phyloP scores from a whole-genome alignment of 2,113 vertebrate species.

The Arenaria interpres region DNA sequence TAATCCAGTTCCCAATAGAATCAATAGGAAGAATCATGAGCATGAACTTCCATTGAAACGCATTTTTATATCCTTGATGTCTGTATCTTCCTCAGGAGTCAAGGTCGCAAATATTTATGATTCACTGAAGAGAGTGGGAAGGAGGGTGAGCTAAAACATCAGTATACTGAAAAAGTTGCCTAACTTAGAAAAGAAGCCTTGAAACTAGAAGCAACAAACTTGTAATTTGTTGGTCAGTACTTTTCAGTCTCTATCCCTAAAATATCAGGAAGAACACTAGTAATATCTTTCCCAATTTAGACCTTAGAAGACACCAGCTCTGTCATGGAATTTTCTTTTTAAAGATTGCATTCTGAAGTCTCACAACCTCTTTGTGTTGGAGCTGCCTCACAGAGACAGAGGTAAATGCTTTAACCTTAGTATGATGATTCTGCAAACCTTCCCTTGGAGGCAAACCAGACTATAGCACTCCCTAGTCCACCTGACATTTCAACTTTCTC shows the following conservation, averaged over 20 bases:
- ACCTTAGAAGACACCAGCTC: background rate
- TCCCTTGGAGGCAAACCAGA: background rate
- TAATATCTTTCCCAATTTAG: background rate
- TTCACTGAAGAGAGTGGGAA: background rate
- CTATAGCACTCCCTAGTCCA: background rate
- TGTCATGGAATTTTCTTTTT: background rate
- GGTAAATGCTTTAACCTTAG: background rate
- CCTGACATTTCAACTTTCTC: background rate
- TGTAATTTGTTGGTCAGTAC: background rate
- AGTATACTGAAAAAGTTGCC: background rate
- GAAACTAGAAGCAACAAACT: background rate
- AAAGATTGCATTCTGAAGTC: background rate
- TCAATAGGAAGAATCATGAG: background rate
- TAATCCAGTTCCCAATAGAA: background rate
- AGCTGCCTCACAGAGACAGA: background rate
- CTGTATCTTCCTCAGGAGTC: background rate
- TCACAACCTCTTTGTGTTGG: background rate
- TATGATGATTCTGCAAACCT: background rate
- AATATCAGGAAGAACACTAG: background rate
- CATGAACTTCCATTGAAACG: background rate
- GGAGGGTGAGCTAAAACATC: background rate
- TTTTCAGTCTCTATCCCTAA: background rate
- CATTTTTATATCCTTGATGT: background rate
- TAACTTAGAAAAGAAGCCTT: background rate
- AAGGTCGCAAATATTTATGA: background rate